Conservation (phyloP, 2,113 vertebrate species). For the Rhabdomys dilectus region DNA sequence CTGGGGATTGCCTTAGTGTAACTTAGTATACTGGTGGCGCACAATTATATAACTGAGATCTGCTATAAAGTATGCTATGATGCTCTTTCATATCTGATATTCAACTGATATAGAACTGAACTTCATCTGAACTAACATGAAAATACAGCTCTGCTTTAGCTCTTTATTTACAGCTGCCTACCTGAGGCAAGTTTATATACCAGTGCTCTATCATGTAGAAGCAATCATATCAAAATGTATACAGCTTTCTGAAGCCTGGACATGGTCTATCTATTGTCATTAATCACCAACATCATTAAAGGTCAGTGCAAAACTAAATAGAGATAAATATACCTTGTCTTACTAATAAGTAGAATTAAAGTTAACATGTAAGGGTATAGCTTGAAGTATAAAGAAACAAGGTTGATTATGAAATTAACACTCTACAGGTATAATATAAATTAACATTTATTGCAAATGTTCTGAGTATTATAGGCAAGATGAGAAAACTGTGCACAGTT, state of each 20-base stretch:
- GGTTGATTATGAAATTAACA: neutral
- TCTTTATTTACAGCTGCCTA: neutral
- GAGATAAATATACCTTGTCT: neutral
- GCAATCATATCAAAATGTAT: neutral
- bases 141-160: neutral
- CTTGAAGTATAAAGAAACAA: neutral
- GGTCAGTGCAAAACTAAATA: neutral
- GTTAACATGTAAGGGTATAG: neutral
- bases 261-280: neutral
- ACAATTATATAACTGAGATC: neutral
- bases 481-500: neutral
- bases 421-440: neutral
- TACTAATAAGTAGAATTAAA: neutral
- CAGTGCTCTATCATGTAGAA: neutral
- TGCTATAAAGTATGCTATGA: neutral
- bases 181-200: neutral
- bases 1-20: neutral
- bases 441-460: neutral
- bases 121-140: neutral
- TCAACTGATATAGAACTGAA: neutral
- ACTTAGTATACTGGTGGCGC: neutral
- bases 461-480: neutral
- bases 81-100: neutral
- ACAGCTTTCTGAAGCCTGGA: neutral
- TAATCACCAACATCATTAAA: neutral